These are phyloP conservation scores for Polyergus mexicanus DNA, from an alignment of 1,140 invertebrate genomes.

Conservation along the genomic window DNA sequence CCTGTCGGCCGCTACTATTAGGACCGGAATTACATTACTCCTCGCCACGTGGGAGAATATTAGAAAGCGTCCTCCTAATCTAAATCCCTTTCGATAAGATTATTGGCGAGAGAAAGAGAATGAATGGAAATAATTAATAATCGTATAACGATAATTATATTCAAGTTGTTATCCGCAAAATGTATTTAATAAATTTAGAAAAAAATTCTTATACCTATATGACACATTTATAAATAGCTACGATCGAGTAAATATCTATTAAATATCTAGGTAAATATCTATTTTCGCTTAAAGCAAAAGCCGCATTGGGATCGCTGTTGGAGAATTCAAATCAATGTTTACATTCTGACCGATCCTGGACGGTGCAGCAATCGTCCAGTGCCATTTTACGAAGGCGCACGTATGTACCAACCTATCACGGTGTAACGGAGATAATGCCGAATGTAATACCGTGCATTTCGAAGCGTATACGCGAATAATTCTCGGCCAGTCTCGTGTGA, in stretches of 20 bases:
- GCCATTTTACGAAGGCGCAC: not conserved
- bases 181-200: not conserved
- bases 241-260: not conserved
- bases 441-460: conserved; percentile 64
- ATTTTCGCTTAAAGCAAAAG: not conserved
- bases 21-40: not conserved
- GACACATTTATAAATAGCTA: no score
- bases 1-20: conserved; percentile 55
- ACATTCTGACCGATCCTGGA: not conserved
- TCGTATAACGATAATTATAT: not conserved
- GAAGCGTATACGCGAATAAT: conserved; percentile 17
- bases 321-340: conserved; percentile 9
- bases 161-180: not conserved
- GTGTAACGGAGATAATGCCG: conserved; percentile 37
- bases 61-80: not conserved
- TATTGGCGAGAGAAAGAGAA: not conserved
- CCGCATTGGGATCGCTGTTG: not conserved
- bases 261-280: no score
- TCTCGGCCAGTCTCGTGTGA: conserved; percentile 3
- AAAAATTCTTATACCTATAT: not conserved
- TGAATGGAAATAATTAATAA: not conserved
- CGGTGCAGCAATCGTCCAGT: not conserved
- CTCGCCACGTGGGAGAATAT: not conserved
- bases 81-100: not conserved
- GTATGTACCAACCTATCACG: conserved; percentile 30